Conservation (phyloP, 2,797 vertebrate genomes). For the Coregonus suidteri region DNA sequence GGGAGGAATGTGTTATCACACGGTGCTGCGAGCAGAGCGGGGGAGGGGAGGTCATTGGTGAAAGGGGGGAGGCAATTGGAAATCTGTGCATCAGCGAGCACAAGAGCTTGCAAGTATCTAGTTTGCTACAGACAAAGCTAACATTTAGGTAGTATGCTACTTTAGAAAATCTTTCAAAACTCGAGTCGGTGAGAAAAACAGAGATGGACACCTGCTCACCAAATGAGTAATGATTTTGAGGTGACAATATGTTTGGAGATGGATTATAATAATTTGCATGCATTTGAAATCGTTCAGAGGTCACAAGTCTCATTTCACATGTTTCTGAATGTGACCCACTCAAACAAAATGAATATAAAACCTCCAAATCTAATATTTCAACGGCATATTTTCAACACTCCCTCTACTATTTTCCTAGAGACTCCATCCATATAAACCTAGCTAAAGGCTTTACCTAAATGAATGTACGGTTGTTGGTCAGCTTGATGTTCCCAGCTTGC, state of each 20-base stretch:
- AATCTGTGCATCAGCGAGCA: not conserved
- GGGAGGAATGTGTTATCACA: slow-evolving; percentile 78
- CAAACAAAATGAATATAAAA: slow-evolving; percentile 1
- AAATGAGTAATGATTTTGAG: not conserved
- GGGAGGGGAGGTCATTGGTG: not conserved
- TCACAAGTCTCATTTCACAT: not conserved
- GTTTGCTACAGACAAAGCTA: not conserved
- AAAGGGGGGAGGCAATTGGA: not conserved
- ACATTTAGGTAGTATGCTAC: not conserved
- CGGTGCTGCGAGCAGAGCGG: slow-evolving; percentile 35
- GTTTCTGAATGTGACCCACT: not conserved
- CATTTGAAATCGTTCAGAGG: not conserved
- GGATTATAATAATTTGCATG: not conserved
- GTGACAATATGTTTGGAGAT: not conserved
- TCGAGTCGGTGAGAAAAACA: too few relatives aligned
- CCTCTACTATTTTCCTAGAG: not conserved
- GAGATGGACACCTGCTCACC: not conserved
- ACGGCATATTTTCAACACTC: too few relatives aligned
- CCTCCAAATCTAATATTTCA: not conserved
- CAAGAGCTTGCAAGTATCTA: not conserved
- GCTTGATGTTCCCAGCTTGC: not conserved
- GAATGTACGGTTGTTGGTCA: not conserved
- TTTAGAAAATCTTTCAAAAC: not conserved
- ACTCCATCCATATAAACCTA: slow-evolving; percentile 12
- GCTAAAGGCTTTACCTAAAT: not conserved